These are phyloP conservation scores for Dicerorhinus sumatrensis DNA, from an alignment of 2,113 vertebrate species.

Conservation along the genomic window DNA sequence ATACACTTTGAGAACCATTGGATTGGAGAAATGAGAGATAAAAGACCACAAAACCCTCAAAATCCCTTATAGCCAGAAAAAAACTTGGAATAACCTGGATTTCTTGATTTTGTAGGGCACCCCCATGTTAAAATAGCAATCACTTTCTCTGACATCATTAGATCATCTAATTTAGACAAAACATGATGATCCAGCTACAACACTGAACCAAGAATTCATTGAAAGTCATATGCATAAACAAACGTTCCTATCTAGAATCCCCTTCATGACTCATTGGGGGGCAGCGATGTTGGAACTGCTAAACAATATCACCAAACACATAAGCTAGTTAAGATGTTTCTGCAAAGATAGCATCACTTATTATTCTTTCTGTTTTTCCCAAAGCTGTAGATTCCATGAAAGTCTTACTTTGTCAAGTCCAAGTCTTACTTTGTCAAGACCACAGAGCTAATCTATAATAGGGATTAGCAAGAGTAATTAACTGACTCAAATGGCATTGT, in stretches of 20 bases:
- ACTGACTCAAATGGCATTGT: not conserved
- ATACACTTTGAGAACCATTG: not conserved
- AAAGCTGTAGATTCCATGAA: not conserved
- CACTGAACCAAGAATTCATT: not conserved
- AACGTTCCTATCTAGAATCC: not conserved
- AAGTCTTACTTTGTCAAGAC: not conserved
- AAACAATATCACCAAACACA: not conserved
- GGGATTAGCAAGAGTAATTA: not conserved
- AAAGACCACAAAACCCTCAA: not conserved
- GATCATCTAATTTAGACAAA: not conserved
- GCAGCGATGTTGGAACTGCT: not conserved
- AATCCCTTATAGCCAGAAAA: not conserved
- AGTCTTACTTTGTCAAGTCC: conserved; percentile 19
- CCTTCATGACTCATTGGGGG: not conserved
- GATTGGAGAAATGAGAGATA: not conserved
- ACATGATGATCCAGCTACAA: not conserved
- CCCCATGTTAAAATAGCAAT: not conserved
- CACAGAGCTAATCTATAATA: not conserved
- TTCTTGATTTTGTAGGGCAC: not conserved
- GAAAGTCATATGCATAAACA: not conserved
- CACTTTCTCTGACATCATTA: not conserved
- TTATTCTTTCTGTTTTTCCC: not conserved
- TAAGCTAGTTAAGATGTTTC: not conserved
- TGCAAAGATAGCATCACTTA: not conserved
- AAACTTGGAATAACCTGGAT: not conserved